Conservation (phyloP, 1,140 invertebrate genomes). For the Ips nitidus region DNA sequence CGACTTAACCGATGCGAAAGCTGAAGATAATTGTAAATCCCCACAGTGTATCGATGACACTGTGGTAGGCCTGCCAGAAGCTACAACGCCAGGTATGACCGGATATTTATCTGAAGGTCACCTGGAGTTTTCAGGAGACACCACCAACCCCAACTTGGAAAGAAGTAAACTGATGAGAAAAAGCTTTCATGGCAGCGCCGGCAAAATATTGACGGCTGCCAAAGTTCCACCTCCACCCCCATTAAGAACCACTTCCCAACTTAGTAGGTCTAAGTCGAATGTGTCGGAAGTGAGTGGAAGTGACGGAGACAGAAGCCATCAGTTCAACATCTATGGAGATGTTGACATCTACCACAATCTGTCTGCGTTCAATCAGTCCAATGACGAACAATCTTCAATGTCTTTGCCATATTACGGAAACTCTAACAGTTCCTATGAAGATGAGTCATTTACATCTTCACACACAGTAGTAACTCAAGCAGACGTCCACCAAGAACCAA, state of each 20-base stretch:
- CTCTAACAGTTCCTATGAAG: constrained; percentile 43
- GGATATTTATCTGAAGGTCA: constrained; percentile 87
- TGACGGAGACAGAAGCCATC: constrained; percentile 55
- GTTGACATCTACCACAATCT: constrained; percentile 36
- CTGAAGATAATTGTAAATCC: constrained; percentile 46
- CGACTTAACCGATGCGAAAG: constrained; percentile 77
- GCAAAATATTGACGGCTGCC: constrained; percentile 74
- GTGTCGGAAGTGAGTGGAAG: constrained; percentile 57
- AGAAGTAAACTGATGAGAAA: constrained; percentile 86
- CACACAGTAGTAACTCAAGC: constrained; percentile 74
- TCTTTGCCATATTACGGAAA: constrained; percentile 64
- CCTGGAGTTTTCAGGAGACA: constrained; percentile 70
- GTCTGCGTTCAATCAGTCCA: constrained; percentile 53
- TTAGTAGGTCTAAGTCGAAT: constrained; percentile 67
- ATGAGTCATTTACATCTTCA: constrained; percentile 50
- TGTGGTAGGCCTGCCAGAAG: constrained; percentile 54
- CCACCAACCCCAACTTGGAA: constrained; percentile 79
- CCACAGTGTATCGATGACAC: constrained; percentile 68
- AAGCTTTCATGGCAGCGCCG: constrained; percentile 82
- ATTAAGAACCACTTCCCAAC: constrained; percentile 80
- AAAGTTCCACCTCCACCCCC: constrained; percentile 87
- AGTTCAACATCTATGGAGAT: constrained; percentile 50
- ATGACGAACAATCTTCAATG: constrained; percentile 60
- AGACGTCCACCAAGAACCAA: constrained; percentile 79
- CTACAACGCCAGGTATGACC: constrained; percentile 59